Evolutionary conservation across 1,140 invertebrate species (phyloP).

Genomic region (Lepidurus apus): DNA sequence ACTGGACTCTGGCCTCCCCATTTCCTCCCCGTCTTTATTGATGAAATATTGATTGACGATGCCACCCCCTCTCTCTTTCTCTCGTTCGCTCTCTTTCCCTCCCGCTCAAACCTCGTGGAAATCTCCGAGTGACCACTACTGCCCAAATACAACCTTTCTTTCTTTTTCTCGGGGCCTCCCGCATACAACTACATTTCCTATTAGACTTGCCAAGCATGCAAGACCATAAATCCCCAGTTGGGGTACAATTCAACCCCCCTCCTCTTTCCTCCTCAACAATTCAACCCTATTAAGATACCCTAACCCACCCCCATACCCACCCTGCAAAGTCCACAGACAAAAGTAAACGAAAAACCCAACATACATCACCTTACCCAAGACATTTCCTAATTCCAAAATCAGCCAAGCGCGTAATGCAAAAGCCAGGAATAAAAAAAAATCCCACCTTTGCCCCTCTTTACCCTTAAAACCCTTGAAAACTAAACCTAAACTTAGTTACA

Average conservation of each 20-base stretch:
- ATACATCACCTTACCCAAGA: constrained; percentile 21
- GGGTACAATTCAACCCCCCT: neutral
- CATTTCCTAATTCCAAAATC: constrained; percentile 11
- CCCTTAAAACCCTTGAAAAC: neutral
- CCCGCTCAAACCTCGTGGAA: neutral
- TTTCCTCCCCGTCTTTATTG: neutral
- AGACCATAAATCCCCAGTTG: constrained; percentile 14
- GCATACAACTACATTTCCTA: constrained; percentile 22
- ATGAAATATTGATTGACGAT: constrained; percentile 22
- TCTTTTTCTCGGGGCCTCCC: constrained; percentile 6
- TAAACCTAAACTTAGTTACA: too few species aligned
- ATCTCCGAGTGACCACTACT: neutral
- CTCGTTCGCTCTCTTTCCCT: neutral
- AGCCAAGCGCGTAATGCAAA: constrained; percentile 14
- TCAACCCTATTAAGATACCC: neutral
- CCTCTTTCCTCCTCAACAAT: neutral
- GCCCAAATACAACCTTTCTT: neutral
- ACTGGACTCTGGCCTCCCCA: neutral
- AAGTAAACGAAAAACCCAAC: constrained; percentile 6
- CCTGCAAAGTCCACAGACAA: constrained; percentile 4
- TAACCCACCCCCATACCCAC: neutral
- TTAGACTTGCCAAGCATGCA: constrained; percentile 5
- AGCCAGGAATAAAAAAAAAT: neutral
- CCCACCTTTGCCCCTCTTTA: neutral
- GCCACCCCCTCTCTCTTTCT: neutral